Percentiles rank a stretch among this genome's conserved stretches.
Conservation (phyloP, 1,140 invertebrate species). For the Chelonus insularis region DNA sequence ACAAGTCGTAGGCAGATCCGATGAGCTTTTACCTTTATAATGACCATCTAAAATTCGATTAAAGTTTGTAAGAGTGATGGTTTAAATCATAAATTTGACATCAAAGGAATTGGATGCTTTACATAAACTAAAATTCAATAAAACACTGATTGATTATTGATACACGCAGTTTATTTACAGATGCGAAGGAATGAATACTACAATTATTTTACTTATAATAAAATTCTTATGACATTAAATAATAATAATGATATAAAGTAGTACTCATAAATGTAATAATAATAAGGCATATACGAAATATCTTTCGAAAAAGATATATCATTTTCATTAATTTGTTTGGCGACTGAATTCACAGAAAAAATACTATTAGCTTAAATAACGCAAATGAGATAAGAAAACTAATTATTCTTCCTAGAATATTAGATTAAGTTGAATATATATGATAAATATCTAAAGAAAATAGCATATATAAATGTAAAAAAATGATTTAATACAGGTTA, state of each 20-base stretch:
- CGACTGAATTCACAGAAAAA: not conserved
- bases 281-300: too few relatives aligned
- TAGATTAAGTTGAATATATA: too few relatives aligned
- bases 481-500: too few relatives aligned
- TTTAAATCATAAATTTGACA: too few relatives aligned
- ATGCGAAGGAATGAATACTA: constrained; percentile 29
- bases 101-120: too few relatives aligned
- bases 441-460: too few relatives aligned
- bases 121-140: too few relatives aligned
- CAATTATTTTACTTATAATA: constrained; percentile 12
- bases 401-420: not conserved
- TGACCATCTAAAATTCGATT: constrained; percentile 42
- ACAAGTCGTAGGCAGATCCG: constrained; percentile 54
- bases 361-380: not conserved
- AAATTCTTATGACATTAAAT: not conserved
- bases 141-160: not conserved
- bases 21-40: constrained; percentile 44
- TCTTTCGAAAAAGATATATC: not conserved
- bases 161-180: constrained; percentile 29
- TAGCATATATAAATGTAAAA: too few relatives aligned
- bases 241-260: not conserved
- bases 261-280: too few relatives aligned
- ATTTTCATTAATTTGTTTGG: not conserved
- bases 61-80: too few relatives aligned
- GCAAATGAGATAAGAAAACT: not conserved